phyloP scores from a whole-genome alignment of 2,113 vertebrate genomes.

The Stigmatopora nigra region DNA sequence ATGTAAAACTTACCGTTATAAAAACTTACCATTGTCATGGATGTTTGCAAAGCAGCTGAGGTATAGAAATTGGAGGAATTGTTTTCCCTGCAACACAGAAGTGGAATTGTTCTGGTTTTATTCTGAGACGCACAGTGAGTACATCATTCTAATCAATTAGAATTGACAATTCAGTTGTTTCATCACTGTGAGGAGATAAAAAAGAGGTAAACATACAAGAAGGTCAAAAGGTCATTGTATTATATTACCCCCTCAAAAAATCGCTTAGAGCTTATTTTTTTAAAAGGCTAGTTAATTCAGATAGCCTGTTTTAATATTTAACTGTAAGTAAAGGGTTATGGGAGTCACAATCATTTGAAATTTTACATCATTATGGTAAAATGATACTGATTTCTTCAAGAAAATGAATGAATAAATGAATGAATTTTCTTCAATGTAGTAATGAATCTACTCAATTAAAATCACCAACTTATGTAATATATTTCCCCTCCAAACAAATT shows the following conservation, averaged over 20 bases:
- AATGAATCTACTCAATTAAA: no score
- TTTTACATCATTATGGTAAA: no score
- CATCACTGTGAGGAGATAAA: background rate
- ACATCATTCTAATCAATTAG: background rate
- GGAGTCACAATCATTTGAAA: no score
- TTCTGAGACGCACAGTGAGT: background rate
- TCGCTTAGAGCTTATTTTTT: background rate
- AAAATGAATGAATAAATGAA: no score
- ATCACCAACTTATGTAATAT: no score
- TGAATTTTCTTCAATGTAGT: background rate
- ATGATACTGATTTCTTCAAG: no score
- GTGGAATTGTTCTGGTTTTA: conserved; percentile 3
- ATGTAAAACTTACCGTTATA: background rate
- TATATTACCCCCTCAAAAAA: background rate
- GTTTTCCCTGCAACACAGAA: background rate
- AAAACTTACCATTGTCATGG: conserved; percentile 39
- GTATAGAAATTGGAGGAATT: background rate
- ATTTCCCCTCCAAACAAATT: no score
- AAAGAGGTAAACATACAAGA: background rate
- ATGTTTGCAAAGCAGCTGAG: conserved; percentile 18
- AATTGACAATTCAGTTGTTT: conserved; percentile 1
- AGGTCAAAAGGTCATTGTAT: background rate
- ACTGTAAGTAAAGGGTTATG: no score
- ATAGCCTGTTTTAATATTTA: background rate
- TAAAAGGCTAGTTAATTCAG: background rate